Conservation (phyloP, 53 echinoderm and acorn worm genomes). For the Henricia sp. region DNA sequence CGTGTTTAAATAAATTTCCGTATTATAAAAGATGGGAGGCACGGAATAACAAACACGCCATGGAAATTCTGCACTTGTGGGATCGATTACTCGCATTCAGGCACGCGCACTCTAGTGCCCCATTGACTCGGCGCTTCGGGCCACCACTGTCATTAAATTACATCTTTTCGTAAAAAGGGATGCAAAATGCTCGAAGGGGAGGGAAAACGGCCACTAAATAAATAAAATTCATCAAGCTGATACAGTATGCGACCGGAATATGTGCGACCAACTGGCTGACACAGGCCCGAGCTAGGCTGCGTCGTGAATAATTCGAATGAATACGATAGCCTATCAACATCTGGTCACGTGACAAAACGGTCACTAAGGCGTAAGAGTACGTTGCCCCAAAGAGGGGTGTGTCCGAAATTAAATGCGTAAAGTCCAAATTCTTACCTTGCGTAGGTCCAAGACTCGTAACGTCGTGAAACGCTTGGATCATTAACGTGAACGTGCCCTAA, state of each 20-base stretch:
- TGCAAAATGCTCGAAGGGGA: background rate
- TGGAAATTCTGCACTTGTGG: conserved; percentile 1
- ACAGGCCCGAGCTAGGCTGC: background rate
- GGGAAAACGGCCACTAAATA: conserved; percentile 37
- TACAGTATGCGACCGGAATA: background rate
- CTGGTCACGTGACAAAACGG: conserved; percentile 58
- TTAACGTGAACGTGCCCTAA: conserved; percentile 91
- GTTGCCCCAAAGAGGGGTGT: conserved; percentile 52
- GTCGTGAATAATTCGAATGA: background rate
- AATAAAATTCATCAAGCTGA: conserved; percentile 24
- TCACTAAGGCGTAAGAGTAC: conserved; percentile 39
- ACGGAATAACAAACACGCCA: conserved; percentile 34
- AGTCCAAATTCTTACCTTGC: conserved; percentile 66
- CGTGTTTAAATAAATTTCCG: background rate
- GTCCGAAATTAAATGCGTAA: background rate
- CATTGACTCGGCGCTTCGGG: conserved; percentile 29
- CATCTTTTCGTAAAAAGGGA: conserved; percentile 8
- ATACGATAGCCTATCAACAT: conserved; percentile 54
- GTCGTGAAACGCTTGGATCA: conserved; percentile 89
- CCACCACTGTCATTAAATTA: conserved; percentile 42
- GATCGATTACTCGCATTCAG: conserved; percentile 3
- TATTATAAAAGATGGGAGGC: background rate
- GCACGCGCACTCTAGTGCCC: conserved; percentile 12
- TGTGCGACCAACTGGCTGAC: background rate
- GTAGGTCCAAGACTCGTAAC: conserved; percentile 51